These are phyloP conservation scores for Mechanitis mazaeus DNA, from an alignment of 2,888 invertebrate genomes.

Conservation along the genomic window DNA sequence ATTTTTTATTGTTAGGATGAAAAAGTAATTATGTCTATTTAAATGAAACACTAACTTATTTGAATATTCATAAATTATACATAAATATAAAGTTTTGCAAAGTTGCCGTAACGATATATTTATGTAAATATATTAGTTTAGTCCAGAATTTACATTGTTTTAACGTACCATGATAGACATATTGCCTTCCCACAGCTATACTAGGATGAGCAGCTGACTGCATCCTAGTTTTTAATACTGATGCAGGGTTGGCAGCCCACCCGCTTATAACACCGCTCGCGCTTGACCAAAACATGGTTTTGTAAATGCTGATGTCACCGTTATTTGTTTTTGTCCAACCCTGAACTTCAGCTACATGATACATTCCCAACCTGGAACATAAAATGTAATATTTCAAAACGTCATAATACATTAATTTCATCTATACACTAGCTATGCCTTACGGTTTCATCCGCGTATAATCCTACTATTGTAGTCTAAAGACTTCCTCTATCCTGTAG, in stretches of 20 bases:
- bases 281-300: constrained; percentile 59
- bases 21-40: too few relatives aligned
- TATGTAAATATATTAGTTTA: too few relatives aligned
- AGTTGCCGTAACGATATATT: too few relatives aligned
- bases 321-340: constrained; percentile 66
- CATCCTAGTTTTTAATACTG: constrained; percentile 86
- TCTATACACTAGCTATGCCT: too few relatives aligned
- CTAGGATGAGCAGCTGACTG: constrained; percentile 83
- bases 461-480: too few relatives aligned
- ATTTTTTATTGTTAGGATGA: too few relatives aligned
- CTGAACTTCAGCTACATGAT: constrained; percentile 78
- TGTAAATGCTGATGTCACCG: constrained; percentile 54
- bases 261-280: constrained; percentile 83
- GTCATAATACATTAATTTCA: constrained; percentile 54
- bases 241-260: constrained; percentile 83
- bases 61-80: too few relatives aligned
- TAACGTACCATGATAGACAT: constrained; percentile 76
- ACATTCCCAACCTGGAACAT: constrained; percentile 77
- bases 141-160: too few relatives aligned
- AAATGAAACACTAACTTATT: too few relatives aligned
- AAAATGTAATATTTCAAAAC: background rate
- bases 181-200: constrained; percentile 91
- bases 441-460: too few relatives aligned
- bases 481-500: too few relatives aligned
- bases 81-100: too few relatives aligned